Percentiles rank a stretch among this genome's conserved stretches.
Evolutionary conservation across 1,140 invertebrate species (phyloP).

Genomic region (Ostrea edulis): DNA sequence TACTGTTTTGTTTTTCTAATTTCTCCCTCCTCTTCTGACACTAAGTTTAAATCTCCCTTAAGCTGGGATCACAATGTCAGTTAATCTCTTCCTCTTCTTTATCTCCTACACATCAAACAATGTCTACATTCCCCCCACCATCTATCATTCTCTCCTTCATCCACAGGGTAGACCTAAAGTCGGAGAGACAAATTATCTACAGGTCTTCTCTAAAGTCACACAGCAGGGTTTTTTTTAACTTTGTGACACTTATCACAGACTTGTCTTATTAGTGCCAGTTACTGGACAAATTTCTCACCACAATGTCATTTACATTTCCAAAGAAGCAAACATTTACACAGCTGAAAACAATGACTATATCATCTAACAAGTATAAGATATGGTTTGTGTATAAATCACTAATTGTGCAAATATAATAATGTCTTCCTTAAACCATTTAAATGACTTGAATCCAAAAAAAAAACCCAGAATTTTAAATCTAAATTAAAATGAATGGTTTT

Average conservation of each 20-base stretch:
- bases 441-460: too few relatives aligned
- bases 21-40: not conserved
- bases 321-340: too few relatives aligned
- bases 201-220: not conserved
- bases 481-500: too few relatives aligned
- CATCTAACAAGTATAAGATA: too few relatives aligned
- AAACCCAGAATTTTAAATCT: too few relatives aligned
- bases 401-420: too few relatives aligned
- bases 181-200: not conserved
- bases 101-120: constrained; percentile 19
- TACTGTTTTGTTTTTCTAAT: not conserved
- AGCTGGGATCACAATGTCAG: not conserved
- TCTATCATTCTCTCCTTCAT: constrained; percentile 11
- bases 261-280: too few relatives aligned
- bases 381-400: too few relatives aligned
- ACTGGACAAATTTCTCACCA: too few relatives aligned
- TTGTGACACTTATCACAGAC: not conserved
- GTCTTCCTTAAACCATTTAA: too few relatives aligned
- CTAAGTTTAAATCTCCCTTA: not conserved
- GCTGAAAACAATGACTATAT: too few relatives aligned
- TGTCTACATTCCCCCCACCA: not conserved
- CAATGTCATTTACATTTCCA: too few relatives aligned
- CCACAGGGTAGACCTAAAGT: not conserved
- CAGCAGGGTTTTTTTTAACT: not conserved
- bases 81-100: not conserved